These are phyloP conservation scores for Oscheius myriophilus DNA, from an alignment of 2,888 invertebrate genomes.

Conservation along the genomic window DNA sequence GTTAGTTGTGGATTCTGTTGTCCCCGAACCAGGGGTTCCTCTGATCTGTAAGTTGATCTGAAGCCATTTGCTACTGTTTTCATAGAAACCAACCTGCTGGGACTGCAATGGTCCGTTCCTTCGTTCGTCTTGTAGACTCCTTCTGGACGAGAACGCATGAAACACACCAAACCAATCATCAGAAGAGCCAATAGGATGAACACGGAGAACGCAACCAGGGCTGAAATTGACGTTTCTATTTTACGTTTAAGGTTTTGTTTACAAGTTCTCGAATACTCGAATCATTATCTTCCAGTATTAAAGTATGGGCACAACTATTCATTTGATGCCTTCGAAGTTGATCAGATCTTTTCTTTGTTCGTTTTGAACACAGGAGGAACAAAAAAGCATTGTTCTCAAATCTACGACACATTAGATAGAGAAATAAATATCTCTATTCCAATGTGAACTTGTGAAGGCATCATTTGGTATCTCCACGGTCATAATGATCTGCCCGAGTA, in stretches of 20 bases:
- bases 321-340: too few relatives aligned
- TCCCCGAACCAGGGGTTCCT: constrained; percentile 27
- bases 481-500: too few relatives aligned
- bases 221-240: background rate
- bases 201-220: constrained; percentile 45
- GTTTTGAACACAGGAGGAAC: too few relatives aligned
- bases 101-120: constrained; percentile 26
- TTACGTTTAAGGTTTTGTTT: background rate
- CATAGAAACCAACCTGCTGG: constrained; percentile 17
- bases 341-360: too few relatives aligned
- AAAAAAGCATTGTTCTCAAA: too few relatives aligned
- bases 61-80: background rate
- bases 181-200: constrained; percentile 49
- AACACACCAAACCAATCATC: constrained; percentile 59
- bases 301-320: too few relatives aligned
- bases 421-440: too few relatives aligned
- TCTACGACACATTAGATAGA: too few relatives aligned
- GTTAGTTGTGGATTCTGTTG: constrained; percentile 6
- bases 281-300: too few relatives aligned
- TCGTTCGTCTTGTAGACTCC: constrained; percentile 69
- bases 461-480: too few relatives aligned
- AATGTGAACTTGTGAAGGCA: too few relatives aligned
- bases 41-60: constrained; percentile 23
- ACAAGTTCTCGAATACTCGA: too few relatives aligned
- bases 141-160: constrained; percentile 65